Percentiles rank a stretch among this genome's conserved stretches.
Evolutionary conservation across 1,140 invertebrate genomes (phyloP).

Genomic region (Listronotus bonariensis): DNA sequence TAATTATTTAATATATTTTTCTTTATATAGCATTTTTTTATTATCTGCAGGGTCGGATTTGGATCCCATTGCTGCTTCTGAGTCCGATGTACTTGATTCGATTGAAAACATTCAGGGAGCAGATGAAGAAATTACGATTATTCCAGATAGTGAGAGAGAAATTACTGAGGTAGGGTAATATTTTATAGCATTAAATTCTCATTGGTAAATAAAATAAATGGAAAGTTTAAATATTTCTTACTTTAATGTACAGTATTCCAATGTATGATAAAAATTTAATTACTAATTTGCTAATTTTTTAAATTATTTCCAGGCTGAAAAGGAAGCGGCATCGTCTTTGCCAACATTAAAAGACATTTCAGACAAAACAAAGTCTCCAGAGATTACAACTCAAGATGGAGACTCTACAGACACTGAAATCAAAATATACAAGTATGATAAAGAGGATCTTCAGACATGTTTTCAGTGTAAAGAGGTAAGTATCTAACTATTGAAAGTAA

Average conservation of each 20-base stretch:
- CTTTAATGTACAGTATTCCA: too few relatives aligned
- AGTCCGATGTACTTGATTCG: slow-evolving; percentile 38
- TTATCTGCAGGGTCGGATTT: slow-evolving; percentile 2
- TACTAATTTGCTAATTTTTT: too few relatives aligned
- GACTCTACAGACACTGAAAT: slow-evolving; percentile 55
- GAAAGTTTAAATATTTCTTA: too few relatives aligned
- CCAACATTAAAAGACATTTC: slow-evolving; percentile 44
- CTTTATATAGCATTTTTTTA: background rate
- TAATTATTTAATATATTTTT: slow-evolving; percentile 31
- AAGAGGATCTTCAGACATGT: slow-evolving; percentile 42
- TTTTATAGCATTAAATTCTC: background rate
- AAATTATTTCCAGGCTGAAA: slow-evolving; percentile 54
- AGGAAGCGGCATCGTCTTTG: slow-evolving; percentile 58
- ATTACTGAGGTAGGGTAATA: slow-evolving; percentile 59
- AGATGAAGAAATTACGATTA: slow-evolving; percentile 63
- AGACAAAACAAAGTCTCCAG: slow-evolving; percentile 21
- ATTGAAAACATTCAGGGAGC: slow-evolving; percentile 54
- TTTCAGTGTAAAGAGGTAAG: slow-evolving; percentile 46
- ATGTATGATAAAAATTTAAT: too few relatives aligned
- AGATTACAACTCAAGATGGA: background rate
- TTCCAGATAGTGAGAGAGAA: slow-evolving; percentile 65
- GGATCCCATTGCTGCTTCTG: slow-evolving; percentile 43
- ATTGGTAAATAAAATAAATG: too few relatives aligned
- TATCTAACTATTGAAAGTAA: slow-evolving; percentile 6
- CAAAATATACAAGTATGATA: slow-evolving; percentile 54